Conservation (phyloP, 2,797 vertebrate genomes). For the Galago senegalensis region DNA sequence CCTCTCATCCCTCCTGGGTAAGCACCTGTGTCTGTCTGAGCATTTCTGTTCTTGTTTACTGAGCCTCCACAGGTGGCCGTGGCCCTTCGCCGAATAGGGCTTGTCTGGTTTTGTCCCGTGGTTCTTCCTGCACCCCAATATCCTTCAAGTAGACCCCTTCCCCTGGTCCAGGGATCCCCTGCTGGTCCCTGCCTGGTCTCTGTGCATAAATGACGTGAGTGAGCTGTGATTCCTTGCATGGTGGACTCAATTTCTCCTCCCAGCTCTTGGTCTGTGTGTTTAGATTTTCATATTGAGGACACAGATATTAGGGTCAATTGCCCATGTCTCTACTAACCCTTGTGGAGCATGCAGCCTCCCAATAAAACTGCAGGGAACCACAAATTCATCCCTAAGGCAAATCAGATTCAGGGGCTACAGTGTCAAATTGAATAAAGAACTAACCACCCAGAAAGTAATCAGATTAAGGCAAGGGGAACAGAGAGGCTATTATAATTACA, state of each 20-base stretch:
- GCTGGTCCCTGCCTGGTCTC: not conserved
- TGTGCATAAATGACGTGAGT: rapidly evolving
- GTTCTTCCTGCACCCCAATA: not conserved
- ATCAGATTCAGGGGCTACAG: not conserved
- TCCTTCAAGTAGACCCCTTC: rapidly evolving
- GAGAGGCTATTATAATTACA: too few species aligned
- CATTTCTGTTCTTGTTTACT: not conserved
- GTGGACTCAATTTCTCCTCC: not conserved
- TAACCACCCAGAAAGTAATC: not conserved
- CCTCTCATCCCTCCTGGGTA: slow-evolving; percentile 74
- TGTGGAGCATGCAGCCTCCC: not conserved
- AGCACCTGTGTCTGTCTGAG: slow-evolving; percentile 9
- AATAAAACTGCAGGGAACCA: not conserved
- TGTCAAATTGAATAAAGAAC: not conserved
- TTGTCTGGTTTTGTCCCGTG: not conserved
- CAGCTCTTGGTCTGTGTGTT: not conserved
- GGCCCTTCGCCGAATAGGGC: too few species aligned
- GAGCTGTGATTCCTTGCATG: not conserved
- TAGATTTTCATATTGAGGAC: not conserved
- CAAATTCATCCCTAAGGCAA: not conserved
- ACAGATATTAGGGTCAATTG: too few species aligned
- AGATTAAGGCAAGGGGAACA: not conserved
- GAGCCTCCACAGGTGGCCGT: not conserved
- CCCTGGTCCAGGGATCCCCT: rapidly evolving
- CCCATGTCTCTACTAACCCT: not conserved